phyloP scores from a whole-genome alignment of 2,888 invertebrate genomes.

The Drosophila vallismaia region DNA sequence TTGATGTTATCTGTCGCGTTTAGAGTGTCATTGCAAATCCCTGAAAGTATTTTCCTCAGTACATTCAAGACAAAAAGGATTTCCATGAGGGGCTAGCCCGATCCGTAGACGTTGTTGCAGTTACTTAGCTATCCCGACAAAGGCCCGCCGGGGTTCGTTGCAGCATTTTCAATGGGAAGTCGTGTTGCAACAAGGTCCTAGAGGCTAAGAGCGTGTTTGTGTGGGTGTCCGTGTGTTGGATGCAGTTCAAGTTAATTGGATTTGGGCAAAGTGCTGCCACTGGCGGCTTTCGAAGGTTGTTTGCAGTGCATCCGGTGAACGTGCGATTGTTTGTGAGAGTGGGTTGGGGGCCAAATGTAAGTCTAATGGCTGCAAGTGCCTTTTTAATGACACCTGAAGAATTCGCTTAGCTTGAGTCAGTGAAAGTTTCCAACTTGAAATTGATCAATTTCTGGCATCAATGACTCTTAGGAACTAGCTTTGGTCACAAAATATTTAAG shows the following conservation, averaged over 20 bases:
- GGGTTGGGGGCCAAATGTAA: slow-evolving; percentile 36
- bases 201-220: slow-evolving; percentile 4
- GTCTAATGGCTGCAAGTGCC: slow-evolving; percentile 52
- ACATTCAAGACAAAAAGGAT: slow-evolving; percentile 38
- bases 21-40: background rate
- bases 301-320: slow-evolving; percentile 16
- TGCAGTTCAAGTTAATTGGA: slow-evolving; percentile 75
- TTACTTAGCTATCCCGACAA: slow-evolving; percentile 42
- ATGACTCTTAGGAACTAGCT: slow-evolving; percentile 13
- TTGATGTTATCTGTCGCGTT: too few species aligned
- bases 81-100: slow-evolving; percentile 47
- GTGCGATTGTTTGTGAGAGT: slow-evolving; percentile 4
- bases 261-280: slow-evolving; percentile 64
- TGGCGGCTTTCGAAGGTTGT: slow-evolving; percentile 52
- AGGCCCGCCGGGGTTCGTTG: slow-evolving; percentile 31
- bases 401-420: slow-evolving; percentile 26
- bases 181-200: slow-evolving; percentile 3
- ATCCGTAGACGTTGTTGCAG: slow-evolving; percentile 38
- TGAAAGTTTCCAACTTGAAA: slow-evolving; percentile 10
- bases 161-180: slow-evolving; percentile 25
- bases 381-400: slow-evolving; percentile 50
- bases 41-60: background rate
- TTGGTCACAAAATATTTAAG: background rate
- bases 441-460: slow-evolving; percentile 3
- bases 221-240: slow-evolving; percentile 32